phyloP scores from a whole-genome alignment of 1,140 invertebrate genomes.

The Lordiphosa clarofinis region DNA sequence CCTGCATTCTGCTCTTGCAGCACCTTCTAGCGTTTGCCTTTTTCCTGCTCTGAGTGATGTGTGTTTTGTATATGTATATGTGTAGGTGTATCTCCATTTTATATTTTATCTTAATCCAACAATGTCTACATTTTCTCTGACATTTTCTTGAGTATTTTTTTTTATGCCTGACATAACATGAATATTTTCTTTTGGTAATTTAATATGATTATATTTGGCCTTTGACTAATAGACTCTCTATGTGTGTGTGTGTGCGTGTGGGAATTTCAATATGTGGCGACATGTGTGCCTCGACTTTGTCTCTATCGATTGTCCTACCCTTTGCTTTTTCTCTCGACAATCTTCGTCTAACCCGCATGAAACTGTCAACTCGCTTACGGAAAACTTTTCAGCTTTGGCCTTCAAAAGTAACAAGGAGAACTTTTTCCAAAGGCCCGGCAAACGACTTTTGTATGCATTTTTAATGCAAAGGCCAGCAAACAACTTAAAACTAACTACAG shows the following conservation, averaged over 20 bases:
- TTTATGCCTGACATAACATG: slow-evolving; percentile 41
- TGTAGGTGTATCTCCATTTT: slow-evolving; percentile 34
- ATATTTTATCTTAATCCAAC: slow-evolving; percentile 56
- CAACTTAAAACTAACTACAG: slow-evolving; percentile 34
- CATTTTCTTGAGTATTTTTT: slow-evolving; percentile 47
- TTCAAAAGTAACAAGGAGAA: slow-evolving; percentile 35
- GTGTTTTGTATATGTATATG: no score
- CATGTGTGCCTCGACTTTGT: slow-evolving; percentile 32
- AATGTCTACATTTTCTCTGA: slow-evolving; percentile 59
- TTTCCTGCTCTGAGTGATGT: neutral
- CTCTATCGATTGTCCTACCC: slow-evolving; percentile 47
- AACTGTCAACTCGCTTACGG: slow-evolving; percentile 39
- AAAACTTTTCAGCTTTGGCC: slow-evolving; percentile 48
- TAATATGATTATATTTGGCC: slow-evolving; percentile 34
- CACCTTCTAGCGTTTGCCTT: slow-evolving; percentile 14
- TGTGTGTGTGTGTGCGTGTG: slow-evolving; percentile 45
- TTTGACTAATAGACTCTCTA: slow-evolving; percentile 26
- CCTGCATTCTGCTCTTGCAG: neutral
- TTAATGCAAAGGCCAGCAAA: slow-evolving; percentile 62
- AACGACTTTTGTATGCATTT: slow-evolving; percentile 64
- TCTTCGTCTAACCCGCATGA: slow-evolving; percentile 50
- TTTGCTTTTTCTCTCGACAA: slow-evolving; percentile 34
- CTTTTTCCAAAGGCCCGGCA: slow-evolving; percentile 34
- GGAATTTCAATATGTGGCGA: slow-evolving; percentile 57
- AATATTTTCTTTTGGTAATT: slow-evolving; percentile 35